Percentiles rank a stretch among this genome's conserved stretches.
phyloP scores from a whole-genome alignment of 1,140 invertebrate species.

The Formica exsecta region DNA sequence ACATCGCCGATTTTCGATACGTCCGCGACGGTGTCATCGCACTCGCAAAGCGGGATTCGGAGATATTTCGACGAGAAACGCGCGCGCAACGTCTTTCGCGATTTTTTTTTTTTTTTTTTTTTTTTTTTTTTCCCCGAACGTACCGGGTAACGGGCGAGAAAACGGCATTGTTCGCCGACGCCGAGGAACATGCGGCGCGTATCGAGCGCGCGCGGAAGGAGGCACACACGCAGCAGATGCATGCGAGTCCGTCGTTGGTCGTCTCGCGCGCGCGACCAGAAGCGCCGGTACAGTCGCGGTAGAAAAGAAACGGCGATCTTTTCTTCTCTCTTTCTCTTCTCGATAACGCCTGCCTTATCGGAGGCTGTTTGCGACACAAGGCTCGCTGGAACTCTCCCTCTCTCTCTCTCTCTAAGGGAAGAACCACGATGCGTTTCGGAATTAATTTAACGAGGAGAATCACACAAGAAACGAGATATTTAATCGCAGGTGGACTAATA shows the following conservation, averaged over 20 bases:
- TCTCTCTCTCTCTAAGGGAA: background rate
- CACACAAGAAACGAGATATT: too few relatives aligned
- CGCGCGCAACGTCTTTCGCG: background rate
- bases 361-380: background rate
- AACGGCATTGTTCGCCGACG: conserved; percentile 55
- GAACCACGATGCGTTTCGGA: background rate
- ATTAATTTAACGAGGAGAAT: too few relatives aligned
- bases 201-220: conserved; percentile 64
- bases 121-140: background rate
- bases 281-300: conserved; percentile 68
- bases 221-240: conserved; percentile 66
- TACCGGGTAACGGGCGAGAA: conserved; percentile 14
- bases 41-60: background rate
- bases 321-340: conserved; percentile 50
- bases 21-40: background rate
- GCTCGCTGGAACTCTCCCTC: background rate
- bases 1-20: too few relatives aligned
- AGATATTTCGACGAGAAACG: background rate
- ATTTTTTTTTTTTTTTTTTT: too few relatives aligned
- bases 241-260: conserved; percentile 65
- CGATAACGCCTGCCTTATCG: conserved; percentile 51
- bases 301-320: conserved; percentile 43
- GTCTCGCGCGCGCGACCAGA: conserved; percentile 63
- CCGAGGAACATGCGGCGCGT: conserved; percentile 52
- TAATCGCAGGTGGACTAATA: background rate